A percentile compares a stretch with the other conserved stretches of the same genome.
phyloP scores from a whole-genome alignment of 2,113 vertebrate genomes.

The Myotis lucifugus region DNA sequence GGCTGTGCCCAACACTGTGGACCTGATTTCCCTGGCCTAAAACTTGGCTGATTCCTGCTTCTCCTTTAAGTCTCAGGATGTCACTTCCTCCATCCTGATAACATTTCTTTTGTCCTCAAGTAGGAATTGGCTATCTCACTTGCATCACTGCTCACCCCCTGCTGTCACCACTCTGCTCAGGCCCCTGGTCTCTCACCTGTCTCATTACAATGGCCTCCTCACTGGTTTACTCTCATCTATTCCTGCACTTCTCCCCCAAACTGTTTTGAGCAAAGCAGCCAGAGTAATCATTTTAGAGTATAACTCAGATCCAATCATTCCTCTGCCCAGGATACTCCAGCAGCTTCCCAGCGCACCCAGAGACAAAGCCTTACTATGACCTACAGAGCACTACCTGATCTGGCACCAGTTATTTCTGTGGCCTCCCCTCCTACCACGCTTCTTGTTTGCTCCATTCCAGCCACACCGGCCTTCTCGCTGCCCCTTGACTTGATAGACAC shows the following conservation, averaged over 20 bases:
- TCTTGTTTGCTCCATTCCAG: not conserved
- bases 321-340: not conserved
- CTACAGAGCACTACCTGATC: fast-evolving
- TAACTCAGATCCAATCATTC: not conserved
- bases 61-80: not conserved
- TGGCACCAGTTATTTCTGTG: not conserved
- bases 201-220: not conserved
- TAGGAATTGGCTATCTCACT: not conserved
- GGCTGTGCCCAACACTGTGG: not conserved
- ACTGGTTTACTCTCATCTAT: not conserved
- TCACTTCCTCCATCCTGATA: not conserved
- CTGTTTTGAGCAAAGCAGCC: not conserved
- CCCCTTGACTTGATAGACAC: not conserved
- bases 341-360: not conserved
- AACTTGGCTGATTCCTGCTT: not conserved
- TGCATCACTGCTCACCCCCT: not conserved
- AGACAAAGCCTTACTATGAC: not conserved
- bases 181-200: not conserved
- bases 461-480: not conserved
- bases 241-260: not conserved
- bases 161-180: not conserved
- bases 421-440: not conserved
- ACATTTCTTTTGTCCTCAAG: not conserved
- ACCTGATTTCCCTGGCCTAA: not conserved
- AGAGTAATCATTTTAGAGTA: not conserved